phyloP scores from a whole-genome alignment of 2,888 invertebrate genomes.

The Lobophora halterata region DNA sequence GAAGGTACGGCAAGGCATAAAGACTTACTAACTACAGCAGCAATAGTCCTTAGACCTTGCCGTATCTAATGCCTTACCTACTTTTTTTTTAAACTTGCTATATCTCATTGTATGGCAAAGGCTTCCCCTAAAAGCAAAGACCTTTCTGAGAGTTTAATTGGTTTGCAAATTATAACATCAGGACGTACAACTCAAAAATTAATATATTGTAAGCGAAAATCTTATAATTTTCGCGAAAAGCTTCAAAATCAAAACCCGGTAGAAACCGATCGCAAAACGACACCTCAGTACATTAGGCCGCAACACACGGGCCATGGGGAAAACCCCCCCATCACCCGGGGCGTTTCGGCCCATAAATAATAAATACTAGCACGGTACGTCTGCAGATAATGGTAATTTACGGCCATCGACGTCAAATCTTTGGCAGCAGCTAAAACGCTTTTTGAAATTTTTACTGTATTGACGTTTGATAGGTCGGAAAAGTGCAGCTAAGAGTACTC shows the following conservation, averaged over 20 bases:
- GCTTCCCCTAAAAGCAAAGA: no score
- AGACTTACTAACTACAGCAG: no score
- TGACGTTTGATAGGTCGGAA: constrained; percentile 11
- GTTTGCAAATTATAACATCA: no score
- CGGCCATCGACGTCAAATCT: constrained; percentile 73
- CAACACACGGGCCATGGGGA: constrained; percentile 53
- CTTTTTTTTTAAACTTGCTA: no score
- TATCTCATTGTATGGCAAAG: no score
- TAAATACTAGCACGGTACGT: constrained; percentile 77
- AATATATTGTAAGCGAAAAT: no score
- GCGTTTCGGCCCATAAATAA: constrained; percentile 79
- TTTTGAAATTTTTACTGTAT: constrained; percentile 26
- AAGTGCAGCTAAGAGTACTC: no score
- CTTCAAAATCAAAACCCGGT: constrained; percentile 5
- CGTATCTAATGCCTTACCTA: no score
- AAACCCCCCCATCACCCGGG: constrained; percentile 64
- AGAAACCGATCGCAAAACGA: constrained; percentile 16
- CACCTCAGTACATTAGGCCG: constrained; percentile 38
- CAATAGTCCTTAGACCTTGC: no score
- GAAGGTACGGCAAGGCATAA: no score
- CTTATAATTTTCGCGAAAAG: neutral
- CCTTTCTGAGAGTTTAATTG: no score
- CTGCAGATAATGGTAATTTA: constrained; percentile 81
- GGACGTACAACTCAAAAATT: no score
- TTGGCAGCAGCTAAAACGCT: constrained; percentile 68